Conservation (phyloP, 2,113 vertebrate genomes). For the Hyla sarda region DNA sequence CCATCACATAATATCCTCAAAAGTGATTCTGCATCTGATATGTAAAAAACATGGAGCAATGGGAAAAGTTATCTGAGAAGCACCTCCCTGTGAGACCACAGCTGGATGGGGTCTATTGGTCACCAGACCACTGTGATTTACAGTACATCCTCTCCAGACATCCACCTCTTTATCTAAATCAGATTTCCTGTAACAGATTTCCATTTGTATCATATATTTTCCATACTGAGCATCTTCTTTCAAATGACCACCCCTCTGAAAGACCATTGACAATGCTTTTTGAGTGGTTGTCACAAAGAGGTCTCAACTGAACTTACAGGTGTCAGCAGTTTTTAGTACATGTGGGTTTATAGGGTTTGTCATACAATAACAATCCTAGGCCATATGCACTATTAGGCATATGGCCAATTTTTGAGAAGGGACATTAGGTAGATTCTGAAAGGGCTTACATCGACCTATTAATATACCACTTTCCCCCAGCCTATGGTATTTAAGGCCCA, state of each 20-base stretch:
- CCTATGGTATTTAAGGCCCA: too few species aligned
- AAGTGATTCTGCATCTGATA: neutral
- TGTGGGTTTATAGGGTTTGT: neutral
- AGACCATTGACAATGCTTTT: neutral
- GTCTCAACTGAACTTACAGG: neutral
- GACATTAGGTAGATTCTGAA: too few species aligned
- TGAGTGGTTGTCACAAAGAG: neutral
- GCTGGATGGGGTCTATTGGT: neutral
- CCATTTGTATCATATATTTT: neutral
- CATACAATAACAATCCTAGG: too few species aligned
- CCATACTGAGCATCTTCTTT: neutral
- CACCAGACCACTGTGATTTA: neutral
- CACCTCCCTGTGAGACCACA: too few species aligned
- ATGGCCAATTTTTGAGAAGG: too few species aligned
- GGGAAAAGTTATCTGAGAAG: neutral
- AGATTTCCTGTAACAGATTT: neutral
- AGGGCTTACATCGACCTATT: too few species aligned
- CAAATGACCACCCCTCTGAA: neutral
- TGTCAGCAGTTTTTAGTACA: neutral
- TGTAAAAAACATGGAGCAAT: neutral
- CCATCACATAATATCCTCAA: neutral
- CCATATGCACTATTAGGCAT: too few species aligned
- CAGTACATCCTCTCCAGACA: neutral
- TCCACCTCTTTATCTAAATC: neutral
- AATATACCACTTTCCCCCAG: too few species aligned